Evolutionary conservation across 2,113 vertebrate species (phyloP).

Genomic region (Aspidoscelis tigris): DNA sequence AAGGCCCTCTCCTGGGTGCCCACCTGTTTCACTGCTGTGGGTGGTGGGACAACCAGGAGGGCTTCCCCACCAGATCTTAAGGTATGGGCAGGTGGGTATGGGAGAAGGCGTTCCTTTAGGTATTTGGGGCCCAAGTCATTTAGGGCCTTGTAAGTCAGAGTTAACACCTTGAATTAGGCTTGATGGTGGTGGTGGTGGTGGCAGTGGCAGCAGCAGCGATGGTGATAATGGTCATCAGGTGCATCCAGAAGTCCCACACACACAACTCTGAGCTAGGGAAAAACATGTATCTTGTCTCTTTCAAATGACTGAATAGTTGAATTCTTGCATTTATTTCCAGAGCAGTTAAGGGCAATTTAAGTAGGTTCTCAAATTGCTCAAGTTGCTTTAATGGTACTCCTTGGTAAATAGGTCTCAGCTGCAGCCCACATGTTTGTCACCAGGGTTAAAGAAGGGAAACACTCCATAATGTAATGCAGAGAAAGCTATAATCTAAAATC

Average conservation of each 20-base stretch:
- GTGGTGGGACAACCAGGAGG: too few species aligned
- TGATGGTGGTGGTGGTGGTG: too few species aligned
- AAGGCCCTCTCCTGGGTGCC: too few species aligned
- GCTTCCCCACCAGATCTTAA: too few species aligned
- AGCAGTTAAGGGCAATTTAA: conserved; percentile 40
- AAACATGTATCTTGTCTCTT: conserved; percentile 3
- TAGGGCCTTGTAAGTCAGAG: too few species aligned
- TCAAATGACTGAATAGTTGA: conserved; percentile 24
- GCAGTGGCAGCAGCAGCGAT: too few species aligned
- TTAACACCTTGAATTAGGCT: too few species aligned
- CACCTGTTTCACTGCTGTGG: too few species aligned
- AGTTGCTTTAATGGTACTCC: conserved; percentile 29
- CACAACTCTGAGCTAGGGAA: conserved; percentile 26
- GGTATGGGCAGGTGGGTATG: too few species aligned
- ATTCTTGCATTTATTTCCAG: conserved; percentile 46
- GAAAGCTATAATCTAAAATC: conserved; percentile 74
- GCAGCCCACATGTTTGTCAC: conserved; percentile 54
- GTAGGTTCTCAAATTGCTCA: conserved; percentile 40
- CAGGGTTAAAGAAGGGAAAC: conserved; percentile 60
- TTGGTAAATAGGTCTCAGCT: conserved; percentile 34
- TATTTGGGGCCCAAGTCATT: too few species aligned
- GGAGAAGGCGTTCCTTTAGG: too few species aligned
- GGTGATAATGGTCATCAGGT: background rate
- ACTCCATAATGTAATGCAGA: conserved; percentile 59
- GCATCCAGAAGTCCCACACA: conserved; percentile 7